phyloP scores from a whole-genome alignment of 2,797 vertebrate genomes.

The Mormyrops boulengeri region DNA sequence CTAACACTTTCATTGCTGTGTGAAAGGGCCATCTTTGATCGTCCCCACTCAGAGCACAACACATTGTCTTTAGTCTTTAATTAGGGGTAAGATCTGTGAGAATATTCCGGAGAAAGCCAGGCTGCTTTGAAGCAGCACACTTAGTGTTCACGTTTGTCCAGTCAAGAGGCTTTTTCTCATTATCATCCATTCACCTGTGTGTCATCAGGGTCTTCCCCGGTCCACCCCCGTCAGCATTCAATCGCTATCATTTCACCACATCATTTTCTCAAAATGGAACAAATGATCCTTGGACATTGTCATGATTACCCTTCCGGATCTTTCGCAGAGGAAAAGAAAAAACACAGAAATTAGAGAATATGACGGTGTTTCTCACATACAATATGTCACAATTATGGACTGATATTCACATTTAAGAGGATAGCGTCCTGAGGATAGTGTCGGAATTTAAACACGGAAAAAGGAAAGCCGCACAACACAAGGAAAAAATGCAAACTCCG shows the following conservation, averaged over 20 bases:
- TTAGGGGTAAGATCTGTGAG: not conserved
- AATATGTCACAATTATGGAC: not conserved
- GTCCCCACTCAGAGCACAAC: not conserved
- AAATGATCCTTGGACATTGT: not conserved
- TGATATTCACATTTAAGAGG: not conserved
- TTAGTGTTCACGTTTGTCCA: not conserved
- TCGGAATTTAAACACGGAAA: not conserved
- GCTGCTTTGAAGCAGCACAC: not conserved
- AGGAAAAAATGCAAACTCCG: not conserved
- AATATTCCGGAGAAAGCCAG: not conserved
- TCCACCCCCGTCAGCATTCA: not conserved
- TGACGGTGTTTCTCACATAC: not conserved
- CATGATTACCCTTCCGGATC: not conserved
- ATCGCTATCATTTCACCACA: not conserved
- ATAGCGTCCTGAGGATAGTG: not conserved
- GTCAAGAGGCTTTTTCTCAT: not conserved
- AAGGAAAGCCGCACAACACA: not conserved
- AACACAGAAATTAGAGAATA: not conserved
- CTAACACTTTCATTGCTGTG: not conserved
- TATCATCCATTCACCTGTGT: not conserved
- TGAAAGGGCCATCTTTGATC: not conserved
- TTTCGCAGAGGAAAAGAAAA: not conserved
- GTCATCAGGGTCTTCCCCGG: not conserved
- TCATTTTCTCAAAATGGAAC: not conserved
- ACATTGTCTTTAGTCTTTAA: not conserved